Conservation (phyloP, 2,888 invertebrate genomes). For the Cheilosia vernalis region DNA sequence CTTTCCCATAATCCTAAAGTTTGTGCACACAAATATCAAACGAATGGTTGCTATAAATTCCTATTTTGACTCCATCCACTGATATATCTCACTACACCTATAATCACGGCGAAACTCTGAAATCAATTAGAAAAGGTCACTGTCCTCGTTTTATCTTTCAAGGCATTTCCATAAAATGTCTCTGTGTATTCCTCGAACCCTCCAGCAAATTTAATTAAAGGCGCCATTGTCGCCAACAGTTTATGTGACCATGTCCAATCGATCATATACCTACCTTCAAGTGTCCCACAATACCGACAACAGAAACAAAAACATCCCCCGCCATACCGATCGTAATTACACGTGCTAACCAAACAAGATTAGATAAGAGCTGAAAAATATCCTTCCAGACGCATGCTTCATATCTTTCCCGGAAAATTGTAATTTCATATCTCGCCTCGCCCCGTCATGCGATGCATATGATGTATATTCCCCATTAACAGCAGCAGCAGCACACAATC, state of each 20-base stretch:
- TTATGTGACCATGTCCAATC: neutral
- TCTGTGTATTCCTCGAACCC: neutral
- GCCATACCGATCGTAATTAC: constrained; percentile 11
- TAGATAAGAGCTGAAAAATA: constrained; percentile 44
- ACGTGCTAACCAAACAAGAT: constrained; percentile 23
- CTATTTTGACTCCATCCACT: too few relatives aligned
- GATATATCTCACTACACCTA: too few relatives aligned
- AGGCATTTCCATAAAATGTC: too few relatives aligned
- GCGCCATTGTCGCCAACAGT: constrained; percentile 15
- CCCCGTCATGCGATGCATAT: neutral
- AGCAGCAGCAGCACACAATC: constrained; percentile 12
- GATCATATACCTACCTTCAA: neutral
- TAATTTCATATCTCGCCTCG: constrained; percentile 15
- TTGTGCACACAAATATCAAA: too few relatives aligned
- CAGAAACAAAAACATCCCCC: constrained; percentile 7
- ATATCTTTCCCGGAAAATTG: constrained; percentile 27
- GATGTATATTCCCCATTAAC: constrained; percentile 12
- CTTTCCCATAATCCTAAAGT: too few relatives aligned
- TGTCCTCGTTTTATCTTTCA: too few relatives aligned
- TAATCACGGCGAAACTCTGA: too few relatives aligned
- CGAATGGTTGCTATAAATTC: too few relatives aligned
- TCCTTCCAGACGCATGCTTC: constrained; percentile 16
- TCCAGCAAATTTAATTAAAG: neutral
- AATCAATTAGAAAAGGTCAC: too few relatives aligned
- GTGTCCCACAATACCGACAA: neutral